Evolutionary conservation across 2,113 vertebrate species (phyloP).

Genomic region (Hystrix brachyura): DNA sequence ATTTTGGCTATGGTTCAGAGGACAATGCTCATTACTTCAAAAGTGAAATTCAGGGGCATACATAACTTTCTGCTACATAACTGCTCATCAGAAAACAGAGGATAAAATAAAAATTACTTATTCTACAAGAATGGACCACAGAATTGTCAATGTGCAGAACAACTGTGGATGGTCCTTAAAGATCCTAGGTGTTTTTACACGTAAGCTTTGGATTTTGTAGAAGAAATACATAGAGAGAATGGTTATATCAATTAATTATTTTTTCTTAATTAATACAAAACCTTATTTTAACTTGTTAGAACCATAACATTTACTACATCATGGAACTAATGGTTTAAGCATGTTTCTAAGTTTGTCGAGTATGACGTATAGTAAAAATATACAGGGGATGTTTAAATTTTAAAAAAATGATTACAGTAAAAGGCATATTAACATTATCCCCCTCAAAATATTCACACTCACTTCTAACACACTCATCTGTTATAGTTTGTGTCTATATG

Average conservation of each 20-base stretch:
- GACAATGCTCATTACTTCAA: background rate
- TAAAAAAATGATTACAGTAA: background rate
- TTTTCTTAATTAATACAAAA: background rate
- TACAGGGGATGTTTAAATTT: background rate
- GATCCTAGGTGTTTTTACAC: background rate
- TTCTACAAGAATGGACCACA: background rate
- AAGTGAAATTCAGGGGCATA: background rate
- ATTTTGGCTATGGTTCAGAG: background rate
- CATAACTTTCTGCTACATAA: background rate
- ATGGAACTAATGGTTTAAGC: background rate
- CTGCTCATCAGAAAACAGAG: background rate
- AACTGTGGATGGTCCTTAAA: background rate
- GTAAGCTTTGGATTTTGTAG: background rate
- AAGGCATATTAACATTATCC: background rate
- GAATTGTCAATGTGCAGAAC: background rate
- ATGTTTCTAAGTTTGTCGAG: background rate
- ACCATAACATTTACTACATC: background rate
- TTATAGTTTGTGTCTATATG: too few species aligned
- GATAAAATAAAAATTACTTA: background rate
- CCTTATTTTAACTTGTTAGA: background rate
- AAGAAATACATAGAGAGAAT: background rate
- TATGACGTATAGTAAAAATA: background rate
- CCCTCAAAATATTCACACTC: background rate
- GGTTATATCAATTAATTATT: background rate
- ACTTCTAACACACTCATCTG: background rate